These are phyloP conservation scores for Pelobates cultripes DNA, from an alignment of 2,797 vertebrate genomes.

Conservation along the genomic window DNA sequence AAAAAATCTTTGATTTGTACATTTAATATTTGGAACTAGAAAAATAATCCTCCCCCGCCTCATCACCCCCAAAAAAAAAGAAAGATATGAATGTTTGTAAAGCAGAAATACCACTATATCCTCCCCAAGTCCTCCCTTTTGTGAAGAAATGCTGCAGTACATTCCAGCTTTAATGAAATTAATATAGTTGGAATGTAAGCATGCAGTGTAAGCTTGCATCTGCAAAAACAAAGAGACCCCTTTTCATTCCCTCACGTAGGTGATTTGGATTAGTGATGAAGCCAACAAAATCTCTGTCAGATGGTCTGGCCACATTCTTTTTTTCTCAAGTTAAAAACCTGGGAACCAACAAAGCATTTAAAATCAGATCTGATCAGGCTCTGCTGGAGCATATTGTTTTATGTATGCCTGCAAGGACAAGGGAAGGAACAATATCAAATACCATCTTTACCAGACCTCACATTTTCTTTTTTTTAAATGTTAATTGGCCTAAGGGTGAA, in stretches of 20 bases:
- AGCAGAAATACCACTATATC: not conserved
- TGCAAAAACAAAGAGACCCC: constrained; percentile 75
- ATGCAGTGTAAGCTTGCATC: constrained; percentile 72
- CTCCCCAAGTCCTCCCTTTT: constrained; percentile 60
- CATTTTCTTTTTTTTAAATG: too few relatives aligned
- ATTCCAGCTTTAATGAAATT: constrained; percentile 90
- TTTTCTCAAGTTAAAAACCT: constrained; percentile 32
- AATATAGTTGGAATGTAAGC: constrained; percentile 84
- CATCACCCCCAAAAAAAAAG: not conserved
- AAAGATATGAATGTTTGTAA: too few relatives aligned
- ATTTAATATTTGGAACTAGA: too few relatives aligned
- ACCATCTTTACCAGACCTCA: too few relatives aligned
- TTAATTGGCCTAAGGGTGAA: too few relatives aligned
- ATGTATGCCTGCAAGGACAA: not conserved
- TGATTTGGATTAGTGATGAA: constrained; percentile 45
- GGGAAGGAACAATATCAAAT: too few relatives aligned
- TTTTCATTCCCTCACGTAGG: not conserved
- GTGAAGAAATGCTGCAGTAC: constrained; percentile 76
- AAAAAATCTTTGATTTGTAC: too few relatives aligned
- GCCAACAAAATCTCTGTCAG: constrained; percentile 45
- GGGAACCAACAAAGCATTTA: not conserved
- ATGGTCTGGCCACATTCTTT: constrained; percentile 35
- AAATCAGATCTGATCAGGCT: not conserved
- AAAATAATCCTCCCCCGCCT: too few relatives aligned
- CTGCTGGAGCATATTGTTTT: not conserved